phyloP scores from a whole-genome alignment of 1,140 invertebrate genomes.

The Tetramorium parvispinum region DNA sequence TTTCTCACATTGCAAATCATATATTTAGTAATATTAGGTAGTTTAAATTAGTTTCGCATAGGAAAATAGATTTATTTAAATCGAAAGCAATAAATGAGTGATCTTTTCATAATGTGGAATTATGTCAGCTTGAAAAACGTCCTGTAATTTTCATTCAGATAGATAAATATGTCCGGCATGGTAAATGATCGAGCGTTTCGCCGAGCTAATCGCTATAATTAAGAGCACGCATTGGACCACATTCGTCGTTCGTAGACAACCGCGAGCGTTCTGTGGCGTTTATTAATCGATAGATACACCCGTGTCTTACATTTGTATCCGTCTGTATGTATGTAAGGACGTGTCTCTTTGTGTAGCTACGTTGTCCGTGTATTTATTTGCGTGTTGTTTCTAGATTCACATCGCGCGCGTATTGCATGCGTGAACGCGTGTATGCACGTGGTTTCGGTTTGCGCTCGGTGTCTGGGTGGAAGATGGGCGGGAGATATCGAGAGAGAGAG shows the following conservation, averaged over 20 bases:
- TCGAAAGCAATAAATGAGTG: background rate
- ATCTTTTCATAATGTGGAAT: background rate
- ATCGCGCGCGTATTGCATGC: background rate
- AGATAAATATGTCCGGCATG: background rate
- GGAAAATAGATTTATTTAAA: constrained; percentile 19
- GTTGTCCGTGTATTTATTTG: constrained; percentile 71
- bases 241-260: constrained; percentile 68
- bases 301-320: constrained; percentile 61
- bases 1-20: constrained; percentile 8
- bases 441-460: constrained; percentile 26
- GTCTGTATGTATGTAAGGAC: constrained; percentile 57
- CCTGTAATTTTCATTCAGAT: background rate
- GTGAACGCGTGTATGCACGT: background rate
- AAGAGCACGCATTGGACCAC: constrained; percentile 56
- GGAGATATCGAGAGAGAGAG: background rate
- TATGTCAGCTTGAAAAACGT: background rate
- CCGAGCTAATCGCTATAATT: constrained; percentile 21
- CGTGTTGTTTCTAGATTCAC: constrained; percentile 56
- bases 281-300: constrained; percentile 64
- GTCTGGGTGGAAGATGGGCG: constrained; percentile 5
- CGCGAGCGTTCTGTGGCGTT: constrained; percentile 55
- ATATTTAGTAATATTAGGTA: constrained; percentile 19
- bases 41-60: constrained; percentile 3
- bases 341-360: constrained; percentile 60
- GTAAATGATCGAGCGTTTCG: constrained; percentile 52